Base-by-base conservation (phyloP, 23 tunicate species). In the Trididemnum miniatum region DNA sequence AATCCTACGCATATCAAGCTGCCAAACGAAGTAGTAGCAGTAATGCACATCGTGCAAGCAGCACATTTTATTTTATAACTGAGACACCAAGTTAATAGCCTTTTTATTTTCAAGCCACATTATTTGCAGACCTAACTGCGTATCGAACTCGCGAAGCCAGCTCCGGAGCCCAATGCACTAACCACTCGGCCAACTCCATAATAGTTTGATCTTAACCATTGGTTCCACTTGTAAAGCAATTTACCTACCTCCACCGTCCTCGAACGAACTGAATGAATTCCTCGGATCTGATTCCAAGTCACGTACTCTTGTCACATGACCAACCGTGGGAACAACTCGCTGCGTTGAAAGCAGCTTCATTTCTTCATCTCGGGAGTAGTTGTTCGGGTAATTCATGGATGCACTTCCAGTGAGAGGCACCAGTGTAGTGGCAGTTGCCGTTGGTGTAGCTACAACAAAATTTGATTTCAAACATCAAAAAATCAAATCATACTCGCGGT, bases 171-270 rank as follows among this genome's bases (percentile, higher is more conserved):
- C n/a, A n/a, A n/a, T n/a, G n/a, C n/a, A n/a, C n/a, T n/a, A n/a
- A n/a, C n/a, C n/a, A n/a, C n/a, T n/a, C n/a, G n/a, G n/a, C n/a
- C n/a, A n/a, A n/a, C n/a, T n/a, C n/a, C n/a, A n/a, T n/a, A n/a
- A n/a, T n/a, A n/a, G n/a, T n/a, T n/a, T n/a, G n/a, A n/a, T n/a
- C n/a, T n/a, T n/a, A n/a, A n/a, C n/a, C n/a, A n/a, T n/a, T n/a
- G n/a, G n/a, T n/a, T n/a, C n/a, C n/a, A n/a, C n/a, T n/a, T n/a
- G n/a, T n/a, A n/a, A n/a, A n/a, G n/a, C n/a, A n/a, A n/a, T n/a
- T n/a, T n/a, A n/a, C n/a, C n/a, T n/a, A n/a, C n/a, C n/a, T n/a
- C 67, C 67, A 12, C 67, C 67, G 4, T 62, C 67, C 5, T 62
- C 67, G 3, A 24, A 4, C n/a, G 67, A 62, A 62, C 26, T 22